Conservation (phyloP, 2,888 invertebrate genomes). For the Pachliopta kotzebuea region DNA sequence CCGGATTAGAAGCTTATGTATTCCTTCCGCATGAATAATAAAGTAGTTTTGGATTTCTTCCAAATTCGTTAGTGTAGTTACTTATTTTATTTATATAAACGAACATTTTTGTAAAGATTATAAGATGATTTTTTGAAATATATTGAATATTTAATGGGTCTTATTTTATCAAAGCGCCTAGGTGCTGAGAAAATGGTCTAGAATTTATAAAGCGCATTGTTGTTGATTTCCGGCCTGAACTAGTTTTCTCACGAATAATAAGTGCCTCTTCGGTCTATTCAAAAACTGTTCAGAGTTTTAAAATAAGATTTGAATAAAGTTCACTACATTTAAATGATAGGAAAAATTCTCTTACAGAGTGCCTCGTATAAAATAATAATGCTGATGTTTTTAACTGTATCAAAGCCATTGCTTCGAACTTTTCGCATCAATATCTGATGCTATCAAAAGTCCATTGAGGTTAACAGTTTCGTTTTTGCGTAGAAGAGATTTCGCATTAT, state of each 20-base stretch:
- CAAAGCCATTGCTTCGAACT: not conserved
- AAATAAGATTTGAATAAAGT: not conserved
- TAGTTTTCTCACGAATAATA: no score
- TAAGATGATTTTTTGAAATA: no score
- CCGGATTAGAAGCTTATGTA: not conserved
- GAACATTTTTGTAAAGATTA: no score
- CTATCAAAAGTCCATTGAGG: slow-evolving; percentile 14
- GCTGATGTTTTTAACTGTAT: not conserved
- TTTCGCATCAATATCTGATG: not conserved
- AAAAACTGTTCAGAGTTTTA: no score
- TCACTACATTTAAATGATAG: not conserved
- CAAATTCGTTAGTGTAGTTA: slow-evolving; percentile 34
- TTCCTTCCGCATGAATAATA: not conserved
- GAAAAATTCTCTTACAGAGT: not conserved
- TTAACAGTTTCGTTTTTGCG: not conserved
- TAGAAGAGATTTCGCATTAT: not conserved
- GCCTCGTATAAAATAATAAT: not conserved
- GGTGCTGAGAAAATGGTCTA: no score
- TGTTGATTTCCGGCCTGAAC: no score
- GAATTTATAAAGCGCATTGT: no score
- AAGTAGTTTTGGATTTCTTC: slow-evolving; percentile 2
- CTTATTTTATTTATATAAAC: not conserved
- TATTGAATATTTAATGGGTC: no score
- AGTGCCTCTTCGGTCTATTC: no score
- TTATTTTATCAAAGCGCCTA: no score